Evolutionary conservation across 2,113 vertebrate genomes (phyloP).

Genomic region (Passer montanus): DNA sequence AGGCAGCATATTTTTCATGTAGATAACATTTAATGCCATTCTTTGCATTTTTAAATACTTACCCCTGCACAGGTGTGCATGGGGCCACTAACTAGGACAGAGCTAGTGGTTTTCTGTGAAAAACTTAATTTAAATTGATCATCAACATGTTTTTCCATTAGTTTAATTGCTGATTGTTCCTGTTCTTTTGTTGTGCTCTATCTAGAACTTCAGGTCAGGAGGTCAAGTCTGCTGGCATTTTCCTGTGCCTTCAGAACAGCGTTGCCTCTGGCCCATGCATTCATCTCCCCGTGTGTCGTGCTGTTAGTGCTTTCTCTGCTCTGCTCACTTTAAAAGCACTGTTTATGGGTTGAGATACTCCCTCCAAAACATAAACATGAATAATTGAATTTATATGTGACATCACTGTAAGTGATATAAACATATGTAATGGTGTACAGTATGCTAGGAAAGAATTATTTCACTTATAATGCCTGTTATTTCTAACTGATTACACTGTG

Average conservation of each 20-base stretch:
- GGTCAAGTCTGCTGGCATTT: conserved; percentile 25
- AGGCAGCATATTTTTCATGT: neutral
- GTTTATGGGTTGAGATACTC: neutral
- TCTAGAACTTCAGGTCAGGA: conserved; percentile 35
- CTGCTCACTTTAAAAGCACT: neutral
- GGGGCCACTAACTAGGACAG: neutral
- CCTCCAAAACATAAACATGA: conserved; percentile 2
- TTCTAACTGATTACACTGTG: neutral
- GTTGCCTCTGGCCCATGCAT: neutral
- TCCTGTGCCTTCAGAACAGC: neutral
- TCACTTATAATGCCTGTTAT: neutral
- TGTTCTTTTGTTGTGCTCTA: conserved; percentile 6
- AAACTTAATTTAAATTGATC: neutral
- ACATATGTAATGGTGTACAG: neutral
- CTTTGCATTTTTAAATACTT: neutral
- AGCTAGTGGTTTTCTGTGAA: neutral
- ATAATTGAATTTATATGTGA: neutral
- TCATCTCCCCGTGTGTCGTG: neutral
- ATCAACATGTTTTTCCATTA: neutral
- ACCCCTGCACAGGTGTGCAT: neutral
- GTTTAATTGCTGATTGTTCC: conserved; percentile 29
- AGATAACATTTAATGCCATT: neutral
- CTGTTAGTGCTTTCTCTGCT: neutral
- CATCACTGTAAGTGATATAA: neutral
- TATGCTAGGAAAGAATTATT: neutral